Conservation (phyloP, 2,113 vertebrate species). For the Corythoichthys intestinalis region DNA sequence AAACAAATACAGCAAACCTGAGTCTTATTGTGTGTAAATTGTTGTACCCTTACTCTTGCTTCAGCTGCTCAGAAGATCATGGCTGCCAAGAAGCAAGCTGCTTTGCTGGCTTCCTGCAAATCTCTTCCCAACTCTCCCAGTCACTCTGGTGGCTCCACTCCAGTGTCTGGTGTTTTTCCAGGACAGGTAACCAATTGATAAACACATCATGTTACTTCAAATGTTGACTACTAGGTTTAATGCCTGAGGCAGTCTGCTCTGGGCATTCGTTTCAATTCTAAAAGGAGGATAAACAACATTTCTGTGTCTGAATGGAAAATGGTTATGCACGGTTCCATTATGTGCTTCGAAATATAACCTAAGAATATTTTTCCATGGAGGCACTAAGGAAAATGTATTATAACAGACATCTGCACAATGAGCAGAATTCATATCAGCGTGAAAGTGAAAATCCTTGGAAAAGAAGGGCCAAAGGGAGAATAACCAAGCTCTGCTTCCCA, state of each 20-base stretch:
- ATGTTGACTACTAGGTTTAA: not conserved
- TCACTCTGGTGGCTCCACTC: slow-evolving; percentile 87
- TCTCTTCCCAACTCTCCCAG: slow-evolving; percentile 93
- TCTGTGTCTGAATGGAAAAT: not conserved
- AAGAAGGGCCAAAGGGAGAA: too few relatives aligned
- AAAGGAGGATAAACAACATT: not conserved
- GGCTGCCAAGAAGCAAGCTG: slow-evolving; percentile 85
- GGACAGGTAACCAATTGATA: slow-evolving; percentile 71
- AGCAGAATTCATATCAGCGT: too few relatives aligned
- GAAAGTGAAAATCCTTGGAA: too few relatives aligned
- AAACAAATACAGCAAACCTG: not conserved
- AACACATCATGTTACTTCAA: too few relatives aligned
- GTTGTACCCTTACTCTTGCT: not conserved
- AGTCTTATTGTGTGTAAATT: not conserved
- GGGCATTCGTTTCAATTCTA: not conserved
- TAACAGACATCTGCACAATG: too few relatives aligned
- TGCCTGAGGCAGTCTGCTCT: not conserved
- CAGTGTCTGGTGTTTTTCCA: slow-evolving; percentile 74
- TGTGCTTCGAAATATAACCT: not conserved
- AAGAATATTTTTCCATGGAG: not conserved
- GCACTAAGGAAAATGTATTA: not conserved
- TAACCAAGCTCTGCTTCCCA: too few relatives aligned
- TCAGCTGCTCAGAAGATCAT: slow-evolving; percentile 89
- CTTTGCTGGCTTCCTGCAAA: slow-evolving; percentile 88
- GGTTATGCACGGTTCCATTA: not conserved